These are phyloP conservation scores for Agrypnia vestita DNA, from an alignment of 1,140 invertebrate species.

Conservation along the genomic window DNA sequence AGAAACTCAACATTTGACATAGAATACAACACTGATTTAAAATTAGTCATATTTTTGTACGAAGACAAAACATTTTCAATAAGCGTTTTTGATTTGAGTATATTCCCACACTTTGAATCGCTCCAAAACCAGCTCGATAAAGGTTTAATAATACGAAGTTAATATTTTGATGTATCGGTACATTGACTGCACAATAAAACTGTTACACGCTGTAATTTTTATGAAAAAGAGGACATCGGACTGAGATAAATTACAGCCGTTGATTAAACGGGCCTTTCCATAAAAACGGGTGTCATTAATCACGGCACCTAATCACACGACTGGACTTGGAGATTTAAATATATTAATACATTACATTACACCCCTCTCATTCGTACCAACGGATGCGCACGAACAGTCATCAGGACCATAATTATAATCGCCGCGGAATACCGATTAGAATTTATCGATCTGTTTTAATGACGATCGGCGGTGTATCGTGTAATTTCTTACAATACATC, in stretches of 20 bases:
- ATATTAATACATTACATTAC: constrained; percentile 37
- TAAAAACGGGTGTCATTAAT: constrained; percentile 47
- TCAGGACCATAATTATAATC: constrained; percentile 38
- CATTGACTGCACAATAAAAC: constrained; percentile 40
- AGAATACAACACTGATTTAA: no score
- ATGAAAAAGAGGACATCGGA: constrained; percentile 43
- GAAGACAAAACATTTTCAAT: background rate
- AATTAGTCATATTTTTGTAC: no score
- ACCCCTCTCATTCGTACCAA: background rate
- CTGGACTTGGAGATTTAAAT: constrained; percentile 42
- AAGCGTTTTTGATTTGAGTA: background rate
- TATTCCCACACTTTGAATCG: constrained; percentile 16
- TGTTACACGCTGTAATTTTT: constrained; percentile 44
- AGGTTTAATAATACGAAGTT: constrained; percentile 12
- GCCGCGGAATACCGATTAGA: constrained; percentile 43
- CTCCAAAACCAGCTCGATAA: background rate
- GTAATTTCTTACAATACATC: constrained; percentile 61
- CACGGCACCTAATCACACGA: constrained; percentile 42
- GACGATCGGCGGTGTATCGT: constrained; percentile 53
- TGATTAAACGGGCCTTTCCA: constrained; percentile 45
- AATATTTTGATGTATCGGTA: constrained; percentile 26
- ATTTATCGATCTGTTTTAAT: constrained; percentile 49
- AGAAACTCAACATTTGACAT: no score
- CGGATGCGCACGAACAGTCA: constrained; percentile 39
- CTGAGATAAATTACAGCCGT: constrained; percentile 43